Percentiles rank a stretch among this genome's conserved stretches.
Conservation (phyloP, 2,888 invertebrate genomes). For the Bibio marci region DNA sequence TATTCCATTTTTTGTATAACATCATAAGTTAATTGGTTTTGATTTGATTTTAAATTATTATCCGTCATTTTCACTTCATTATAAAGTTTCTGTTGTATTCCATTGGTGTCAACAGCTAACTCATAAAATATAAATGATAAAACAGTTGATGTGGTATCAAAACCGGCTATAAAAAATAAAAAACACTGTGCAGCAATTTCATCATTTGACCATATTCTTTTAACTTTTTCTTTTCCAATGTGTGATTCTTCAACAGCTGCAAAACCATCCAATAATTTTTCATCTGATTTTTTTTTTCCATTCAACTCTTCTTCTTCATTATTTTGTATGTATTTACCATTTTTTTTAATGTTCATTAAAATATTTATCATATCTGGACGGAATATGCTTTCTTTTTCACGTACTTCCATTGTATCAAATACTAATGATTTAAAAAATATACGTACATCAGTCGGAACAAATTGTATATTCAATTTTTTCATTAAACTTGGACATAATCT, state of each 20-base stretch:
- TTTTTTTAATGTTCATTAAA: slow-evolving; percentile 29
- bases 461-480: slow-evolving; percentile 7
- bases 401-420: slow-evolving; percentile 1
- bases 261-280: slow-evolving; percentile 7
- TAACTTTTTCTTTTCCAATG: slow-evolving; percentile 10
- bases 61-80: slow-evolving; percentile 33
- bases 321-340: slow-evolving; percentile 8
- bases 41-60: slow-evolving; percentile 20
- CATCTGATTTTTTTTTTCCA: slow-evolving; percentile 14
- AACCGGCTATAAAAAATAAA: slow-evolving; percentile 35
- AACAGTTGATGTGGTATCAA: slow-evolving; percentile 30
- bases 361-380: slow-evolving; percentile 27
- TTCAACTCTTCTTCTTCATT: slow-evolving; percentile 14
- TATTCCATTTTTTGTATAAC: slow-evolving; percentile 37
- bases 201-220: slow-evolving; percentile 19
- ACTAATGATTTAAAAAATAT: not conserved
- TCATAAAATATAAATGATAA: slow-evolving; percentile 27
- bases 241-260: slow-evolving; percentile 30
- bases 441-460: slow-evolving; percentile 6
- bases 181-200: slow-evolving; percentile 33
- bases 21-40: slow-evolving; percentile 33
- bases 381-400: slow-evolving; percentile 1
- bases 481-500: slow-evolving; percentile 9
- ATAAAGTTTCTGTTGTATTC: slow-evolving; percentile 24
- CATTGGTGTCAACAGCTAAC: slow-evolving; percentile 24